These are phyloP conservation scores for Synanthedon myopaeformis DNA, from an alignment of 2,888 invertebrate genomes.

Conservation along the genomic window DNA sequence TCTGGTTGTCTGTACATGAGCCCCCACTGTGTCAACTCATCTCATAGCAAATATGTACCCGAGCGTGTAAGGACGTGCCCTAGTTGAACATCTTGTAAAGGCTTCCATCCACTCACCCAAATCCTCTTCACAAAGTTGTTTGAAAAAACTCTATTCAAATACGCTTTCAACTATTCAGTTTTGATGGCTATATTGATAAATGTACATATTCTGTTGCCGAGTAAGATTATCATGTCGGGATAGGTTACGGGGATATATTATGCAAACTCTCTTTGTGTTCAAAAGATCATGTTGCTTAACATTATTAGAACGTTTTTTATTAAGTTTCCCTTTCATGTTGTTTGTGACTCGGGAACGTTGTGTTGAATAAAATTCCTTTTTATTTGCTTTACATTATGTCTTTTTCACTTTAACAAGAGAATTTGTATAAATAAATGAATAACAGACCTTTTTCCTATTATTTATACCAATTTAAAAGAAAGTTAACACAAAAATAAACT, in stretches of 20 bases:
- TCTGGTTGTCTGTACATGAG: slow-evolving; percentile 18
- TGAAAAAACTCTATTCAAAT: slow-evolving; percentile 21
- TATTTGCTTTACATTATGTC: too few species aligned
- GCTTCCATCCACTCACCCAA: slow-evolving; percentile 32
- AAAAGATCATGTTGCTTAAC: too few species aligned
- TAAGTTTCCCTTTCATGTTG: too few species aligned
- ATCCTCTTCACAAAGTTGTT: slow-evolving; percentile 33
- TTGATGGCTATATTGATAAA: slow-evolving; percentile 10
- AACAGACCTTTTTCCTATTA: too few species aligned
- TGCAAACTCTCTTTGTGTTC: too few species aligned
- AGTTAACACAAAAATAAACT: too few species aligned
- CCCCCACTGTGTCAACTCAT: slow-evolving; percentile 43
- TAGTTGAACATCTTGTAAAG: slow-evolving; percentile 33
- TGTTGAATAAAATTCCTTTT: too few species aligned
- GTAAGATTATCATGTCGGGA: background rate
- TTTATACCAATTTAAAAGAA: too few species aligned
- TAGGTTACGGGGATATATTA: background rate
- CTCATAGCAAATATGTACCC: slow-evolving; percentile 44
- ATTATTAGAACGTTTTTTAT: too few species aligned
- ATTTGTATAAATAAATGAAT: too few species aligned
- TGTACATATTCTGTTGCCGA: background rate
- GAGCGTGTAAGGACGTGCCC: slow-evolving; percentile 33
- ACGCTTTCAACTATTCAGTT: slow-evolving; percentile 13
- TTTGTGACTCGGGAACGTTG: too few species aligned
- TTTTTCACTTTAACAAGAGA: too few species aligned